phyloP scores from a whole-genome alignment of 2,113 vertebrate species.

The Eptatretus burgeri region DNA sequence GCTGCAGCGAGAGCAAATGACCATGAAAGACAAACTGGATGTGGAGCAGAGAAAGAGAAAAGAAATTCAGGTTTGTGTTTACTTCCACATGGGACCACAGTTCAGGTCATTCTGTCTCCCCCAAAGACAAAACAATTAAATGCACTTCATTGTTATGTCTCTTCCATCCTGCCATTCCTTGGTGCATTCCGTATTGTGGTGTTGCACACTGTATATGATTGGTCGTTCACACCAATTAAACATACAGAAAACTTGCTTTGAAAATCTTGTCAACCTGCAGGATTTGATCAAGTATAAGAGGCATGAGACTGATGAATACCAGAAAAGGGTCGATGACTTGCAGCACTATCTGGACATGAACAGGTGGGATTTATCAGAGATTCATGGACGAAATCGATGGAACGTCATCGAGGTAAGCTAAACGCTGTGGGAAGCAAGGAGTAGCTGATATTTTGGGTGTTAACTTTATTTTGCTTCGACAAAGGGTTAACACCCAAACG shows the following conservation, averaged over 20 bases:
- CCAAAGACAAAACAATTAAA: conserved; percentile 18
- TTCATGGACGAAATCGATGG: too few relatives aligned
- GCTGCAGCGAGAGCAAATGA: conserved; percentile 35
- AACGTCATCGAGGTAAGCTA: too few relatives aligned
- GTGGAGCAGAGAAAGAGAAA: conserved; percentile 17
- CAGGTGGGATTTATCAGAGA: conserved; percentile 19
- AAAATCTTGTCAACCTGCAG: conserved; percentile 15
- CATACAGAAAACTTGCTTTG: too few relatives aligned
- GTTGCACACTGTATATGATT: background rate
- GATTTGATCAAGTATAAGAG: conserved; percentile 26
- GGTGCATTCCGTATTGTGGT: background rate
- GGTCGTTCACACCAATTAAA: too few relatives aligned
- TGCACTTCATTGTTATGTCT: conserved; percentile 18
- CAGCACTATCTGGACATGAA: conserved; percentile 37
- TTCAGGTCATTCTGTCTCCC: too few relatives aligned
- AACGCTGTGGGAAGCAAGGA: too few relatives aligned
- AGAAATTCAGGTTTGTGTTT: background rate
- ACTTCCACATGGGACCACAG: too few relatives aligned
- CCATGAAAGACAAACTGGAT: conserved; percentile 31
- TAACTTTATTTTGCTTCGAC: too few relatives aligned
- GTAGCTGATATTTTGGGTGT: too few relatives aligned
- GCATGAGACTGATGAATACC: conserved; percentile 34
- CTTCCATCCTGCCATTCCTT: background rate
- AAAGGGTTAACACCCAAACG: too few relatives aligned
- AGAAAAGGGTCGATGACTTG: conserved; percentile 31